phyloP scores from a whole-genome alignment of 2,888 invertebrate species.

The Tricholauxania praeusta region DNA sequence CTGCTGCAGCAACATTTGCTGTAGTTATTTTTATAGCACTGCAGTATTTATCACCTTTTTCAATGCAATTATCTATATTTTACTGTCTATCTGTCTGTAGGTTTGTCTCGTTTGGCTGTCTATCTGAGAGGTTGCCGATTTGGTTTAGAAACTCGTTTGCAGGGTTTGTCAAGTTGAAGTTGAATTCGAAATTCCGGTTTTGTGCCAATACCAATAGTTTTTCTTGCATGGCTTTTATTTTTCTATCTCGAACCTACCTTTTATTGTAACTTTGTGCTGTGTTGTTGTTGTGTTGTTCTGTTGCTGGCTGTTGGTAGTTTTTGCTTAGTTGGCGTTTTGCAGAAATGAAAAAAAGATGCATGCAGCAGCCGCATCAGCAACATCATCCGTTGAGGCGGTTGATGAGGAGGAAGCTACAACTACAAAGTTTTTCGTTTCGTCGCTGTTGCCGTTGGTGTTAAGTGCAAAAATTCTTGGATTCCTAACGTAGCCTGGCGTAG shows the following conservation, averaged over 20 bases:
- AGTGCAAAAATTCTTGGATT: slow-evolving; percentile 30
- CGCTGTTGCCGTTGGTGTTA: slow-evolving; percentile 30
- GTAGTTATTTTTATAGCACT: neutral
- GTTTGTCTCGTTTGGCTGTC: slow-evolving; percentile 2
- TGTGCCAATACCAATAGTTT: slow-evolving; percentile 1
- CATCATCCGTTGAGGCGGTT: neutral
- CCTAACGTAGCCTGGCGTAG: slow-evolving; percentile 24
- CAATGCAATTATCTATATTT: slow-evolving; percentile 17
- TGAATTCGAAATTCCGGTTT: slow-evolving; percentile 46
- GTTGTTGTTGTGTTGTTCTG: neutral
- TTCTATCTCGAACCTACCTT: neutral
- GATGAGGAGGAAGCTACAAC: slow-evolving; percentile 3
- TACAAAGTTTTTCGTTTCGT: slow-evolving; percentile 8
- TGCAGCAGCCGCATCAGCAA: no score
- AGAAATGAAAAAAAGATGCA: neutral
- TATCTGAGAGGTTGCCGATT: neutral
- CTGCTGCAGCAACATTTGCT: no score
- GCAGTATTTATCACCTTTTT: slow-evolving; percentile 21
- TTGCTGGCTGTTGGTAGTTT: neutral
- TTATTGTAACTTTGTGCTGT: neutral
- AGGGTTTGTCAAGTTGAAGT: slow-evolving; percentile 49
- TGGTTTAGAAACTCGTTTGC: slow-evolving; percentile 45
- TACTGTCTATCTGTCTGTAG: neutral
- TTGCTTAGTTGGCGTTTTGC: neutral
- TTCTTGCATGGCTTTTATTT: neutral